Percentiles rank a stretch among this genome's conserved stretches.
Evolutionary conservation across 53 echinoderm and acorn worm genomes (phyloP).

Genomic region (Echinarachnius parma): DNA sequence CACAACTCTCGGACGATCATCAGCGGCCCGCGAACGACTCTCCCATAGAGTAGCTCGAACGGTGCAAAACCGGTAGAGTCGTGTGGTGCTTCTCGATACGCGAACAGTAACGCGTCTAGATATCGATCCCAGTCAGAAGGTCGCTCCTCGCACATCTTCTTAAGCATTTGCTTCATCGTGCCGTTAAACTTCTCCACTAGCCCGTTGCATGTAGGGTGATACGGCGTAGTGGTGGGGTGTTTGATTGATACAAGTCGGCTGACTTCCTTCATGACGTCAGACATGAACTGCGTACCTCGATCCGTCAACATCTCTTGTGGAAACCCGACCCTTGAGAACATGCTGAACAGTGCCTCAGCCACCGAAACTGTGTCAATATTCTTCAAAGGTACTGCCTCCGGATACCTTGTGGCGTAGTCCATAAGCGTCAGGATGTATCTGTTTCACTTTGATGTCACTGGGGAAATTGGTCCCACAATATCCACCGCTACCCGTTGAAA

Average conservation of each 20-base stretch:
- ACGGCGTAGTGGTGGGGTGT: constrained; percentile 41
- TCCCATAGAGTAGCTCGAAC: constrained; percentile 49
- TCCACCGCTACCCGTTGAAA: constrained; percentile 54
- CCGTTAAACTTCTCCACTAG: constrained; percentile 53
- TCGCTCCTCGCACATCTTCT: constrained; percentile 51
- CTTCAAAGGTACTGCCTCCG: background rate
- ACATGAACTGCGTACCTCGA: constrained; percentile 49
- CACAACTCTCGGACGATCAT: constrained; percentile 48
- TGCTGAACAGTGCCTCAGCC: constrained; percentile 15
- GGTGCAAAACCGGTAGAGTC: constrained; percentile 52
- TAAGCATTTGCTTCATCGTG: constrained; percentile 52
- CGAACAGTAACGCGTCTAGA: constrained; percentile 44
- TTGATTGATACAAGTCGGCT: constrained; percentile 45
- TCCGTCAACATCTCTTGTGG: constrained; percentile 54
- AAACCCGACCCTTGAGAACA: constrained; percentile 24
- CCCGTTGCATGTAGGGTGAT: constrained; percentile 45
- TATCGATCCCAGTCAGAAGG: constrained; percentile 55
- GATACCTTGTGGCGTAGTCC: constrained; percentile 20
- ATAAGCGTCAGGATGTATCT: constrained; percentile 1
- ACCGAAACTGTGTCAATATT: constrained; percentile 5
- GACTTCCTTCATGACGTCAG: constrained; percentile 52
- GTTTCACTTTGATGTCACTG: constrained; percentile 10
- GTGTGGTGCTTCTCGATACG: constrained; percentile 42
- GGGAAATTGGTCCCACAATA: constrained; percentile 49
- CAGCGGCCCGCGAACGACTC: constrained; percentile 49